A percentile compares a stretch with the other conserved stretches of the same genome.
Conservation (phyloP, 2,113 vertebrate species). For the Tringa solitaria region DNA sequence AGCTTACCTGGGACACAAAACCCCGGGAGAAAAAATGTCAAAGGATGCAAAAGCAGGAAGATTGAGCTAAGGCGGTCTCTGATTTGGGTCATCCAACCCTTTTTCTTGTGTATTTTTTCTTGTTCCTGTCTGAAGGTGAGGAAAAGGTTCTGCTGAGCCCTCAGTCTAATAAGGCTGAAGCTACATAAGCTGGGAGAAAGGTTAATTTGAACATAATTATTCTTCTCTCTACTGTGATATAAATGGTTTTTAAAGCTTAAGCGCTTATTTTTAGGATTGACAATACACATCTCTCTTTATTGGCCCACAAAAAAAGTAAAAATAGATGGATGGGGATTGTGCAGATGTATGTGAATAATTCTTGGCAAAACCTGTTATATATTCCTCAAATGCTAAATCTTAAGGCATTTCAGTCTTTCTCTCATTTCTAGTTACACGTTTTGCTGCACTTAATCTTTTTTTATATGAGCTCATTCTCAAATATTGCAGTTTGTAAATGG, state of each 20-base stretch:
- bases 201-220: background rate
- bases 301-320: constrained; percentile 21
- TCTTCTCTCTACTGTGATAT: background rate
- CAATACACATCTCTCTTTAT: background rate
- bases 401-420: background rate
- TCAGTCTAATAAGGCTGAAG: background rate
- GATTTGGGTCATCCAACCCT: background rate
- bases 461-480: background rate
- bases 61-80: too few relatives aligned
- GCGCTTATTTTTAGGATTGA: background rate
- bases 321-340: background rate
- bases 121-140: background rate
- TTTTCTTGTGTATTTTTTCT: background rate
- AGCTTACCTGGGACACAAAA: background rate
- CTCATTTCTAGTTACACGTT: background rate
- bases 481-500: background rate
- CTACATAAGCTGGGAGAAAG: background rate
- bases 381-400: background rate
- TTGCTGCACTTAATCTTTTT: background rate
- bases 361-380: background rate
- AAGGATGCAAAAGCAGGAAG: background rate
- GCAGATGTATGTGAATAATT: constrained; percentile 17
- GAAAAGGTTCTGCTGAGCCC: background rate
- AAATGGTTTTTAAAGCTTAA: background rate
- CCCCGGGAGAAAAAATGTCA: background rate